Conservation (phyloP, 2,113 vertebrate genomes). For the Rhabdornis inornatus region DNA sequence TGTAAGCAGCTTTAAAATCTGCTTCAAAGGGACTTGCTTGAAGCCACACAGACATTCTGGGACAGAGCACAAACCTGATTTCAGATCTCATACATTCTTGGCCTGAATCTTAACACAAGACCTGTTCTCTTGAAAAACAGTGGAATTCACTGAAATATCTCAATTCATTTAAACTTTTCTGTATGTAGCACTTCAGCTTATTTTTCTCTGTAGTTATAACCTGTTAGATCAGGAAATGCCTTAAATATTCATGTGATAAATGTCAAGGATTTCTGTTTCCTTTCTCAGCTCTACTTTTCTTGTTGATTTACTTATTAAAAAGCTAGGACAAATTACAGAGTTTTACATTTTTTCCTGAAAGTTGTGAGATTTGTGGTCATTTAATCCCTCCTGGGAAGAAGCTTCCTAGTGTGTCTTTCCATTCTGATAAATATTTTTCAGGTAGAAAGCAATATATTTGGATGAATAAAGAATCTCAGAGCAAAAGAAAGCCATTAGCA, state of each 20-base stretch:
- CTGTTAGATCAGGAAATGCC: not conserved
- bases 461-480: constrained; percentile 33
- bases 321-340: not conserved
- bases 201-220: not conserved
- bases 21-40: not conserved
- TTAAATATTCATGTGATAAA: not conserved
- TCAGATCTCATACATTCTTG: not conserved
- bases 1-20: not conserved
- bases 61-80: not conserved
- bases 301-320: not conserved
- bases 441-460: constrained; percentile 40
- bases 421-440: constrained; percentile 52
- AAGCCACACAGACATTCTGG: not conserved
- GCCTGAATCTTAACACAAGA: not conserved
- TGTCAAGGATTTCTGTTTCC: not conserved
- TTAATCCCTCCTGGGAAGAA: constrained; percentile 28
- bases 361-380: constrained; percentile 16
- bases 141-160: not conserved
- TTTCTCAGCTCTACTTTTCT: not conserved
- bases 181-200: not conserved
- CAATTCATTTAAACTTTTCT: not conserved
- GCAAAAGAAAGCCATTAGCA: constrained; percentile 37
- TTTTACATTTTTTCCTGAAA: constrained; percentile 14
- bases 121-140: not conserved
- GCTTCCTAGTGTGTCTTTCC: constrained; percentile 2